Conservation (phyloP, 2,888 invertebrate species). For the Tyria jacobaeae region DNA sequence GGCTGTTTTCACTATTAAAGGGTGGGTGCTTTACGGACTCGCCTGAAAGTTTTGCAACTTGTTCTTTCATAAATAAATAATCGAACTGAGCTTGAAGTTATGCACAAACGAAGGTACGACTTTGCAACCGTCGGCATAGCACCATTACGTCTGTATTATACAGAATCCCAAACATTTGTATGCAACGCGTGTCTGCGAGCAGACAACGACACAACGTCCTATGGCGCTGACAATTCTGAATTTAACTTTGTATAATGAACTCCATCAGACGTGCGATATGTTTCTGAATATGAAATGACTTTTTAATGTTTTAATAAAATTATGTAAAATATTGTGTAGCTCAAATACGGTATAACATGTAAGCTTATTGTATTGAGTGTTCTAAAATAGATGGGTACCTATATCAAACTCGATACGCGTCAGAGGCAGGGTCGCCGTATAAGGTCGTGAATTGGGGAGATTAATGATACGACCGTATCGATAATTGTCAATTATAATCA, state of each 20-base stretch:
- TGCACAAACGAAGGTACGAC: slow-evolving; percentile 25
- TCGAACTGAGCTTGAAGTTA: slow-evolving; percentile 6
- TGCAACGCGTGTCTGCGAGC: slow-evolving; percentile 47
- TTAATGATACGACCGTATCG: no score
- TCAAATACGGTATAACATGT: no score
- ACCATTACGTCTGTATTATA: slow-evolving; percentile 45
- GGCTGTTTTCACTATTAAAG: not conserved
- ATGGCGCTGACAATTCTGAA: slow-evolving; percentile 42
- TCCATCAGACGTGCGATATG: slow-evolving; percentile 16
- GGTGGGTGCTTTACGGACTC: not conserved
- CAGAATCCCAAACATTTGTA: slow-evolving; percentile 58
- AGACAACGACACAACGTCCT: slow-evolving; percentile 46
- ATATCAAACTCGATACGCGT: no score
- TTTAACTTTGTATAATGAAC: slow-evolving; percentile 28
- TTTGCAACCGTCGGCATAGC: slow-evolving; percentile 17
- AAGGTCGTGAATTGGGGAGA: no score
- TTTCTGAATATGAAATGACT: slow-evolving; percentile 4
- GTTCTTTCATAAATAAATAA: not conserved
- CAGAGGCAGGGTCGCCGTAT: no score
- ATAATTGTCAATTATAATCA: no score
- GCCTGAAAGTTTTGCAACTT: not conserved
- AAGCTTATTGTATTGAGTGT: no score
- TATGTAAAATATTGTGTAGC: slow-evolving; percentile 1
- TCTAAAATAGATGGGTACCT: no score
- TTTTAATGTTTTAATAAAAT: slow-evolving; percentile 3